phyloP scores from a whole-genome alignment of 2,113 vertebrate genomes.

The Prolemur simus region DNA sequence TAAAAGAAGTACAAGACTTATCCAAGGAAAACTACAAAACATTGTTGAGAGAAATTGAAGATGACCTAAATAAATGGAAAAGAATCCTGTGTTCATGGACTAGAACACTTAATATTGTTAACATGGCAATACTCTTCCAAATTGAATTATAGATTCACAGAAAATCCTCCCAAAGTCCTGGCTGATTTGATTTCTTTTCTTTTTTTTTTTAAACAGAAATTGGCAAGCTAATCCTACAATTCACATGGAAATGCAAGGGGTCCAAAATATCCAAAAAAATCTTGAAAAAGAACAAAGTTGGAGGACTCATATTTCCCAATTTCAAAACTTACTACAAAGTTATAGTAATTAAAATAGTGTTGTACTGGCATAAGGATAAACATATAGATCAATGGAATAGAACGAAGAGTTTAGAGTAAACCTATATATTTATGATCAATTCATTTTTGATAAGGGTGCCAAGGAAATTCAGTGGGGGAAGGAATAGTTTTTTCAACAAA shows the following conservation, averaged over 20 bases:
- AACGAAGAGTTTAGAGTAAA: not conserved
- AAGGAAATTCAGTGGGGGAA: not conserved
- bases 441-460: not conserved
- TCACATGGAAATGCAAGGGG: not conserved
- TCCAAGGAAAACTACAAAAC: not conserved
- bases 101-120: not conserved
- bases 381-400: not conserved
- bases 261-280: not conserved
- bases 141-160: not conserved
- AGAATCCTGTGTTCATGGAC: not conserved
- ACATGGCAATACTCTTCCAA: not conserved
- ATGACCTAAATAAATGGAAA: not conserved
- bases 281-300: slow-evolving; percentile 1
- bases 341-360: not conserved
- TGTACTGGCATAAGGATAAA: not conserved
- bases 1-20: not conserved
- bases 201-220: not conserved
- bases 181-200: not conserved
- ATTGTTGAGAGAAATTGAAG: slow-evolving; percentile 5
- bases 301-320: not conserved
- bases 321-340: slow-evolving; percentile 31
- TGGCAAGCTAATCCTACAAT: slow-evolving; percentile 31
- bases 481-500: not conserved
- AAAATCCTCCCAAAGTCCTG: not conserved
- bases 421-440: not conserved